Evolutionary conservation across 2,797 vertebrate species (phyloP).

Genomic region (Girardinus metallicus): DNA sequence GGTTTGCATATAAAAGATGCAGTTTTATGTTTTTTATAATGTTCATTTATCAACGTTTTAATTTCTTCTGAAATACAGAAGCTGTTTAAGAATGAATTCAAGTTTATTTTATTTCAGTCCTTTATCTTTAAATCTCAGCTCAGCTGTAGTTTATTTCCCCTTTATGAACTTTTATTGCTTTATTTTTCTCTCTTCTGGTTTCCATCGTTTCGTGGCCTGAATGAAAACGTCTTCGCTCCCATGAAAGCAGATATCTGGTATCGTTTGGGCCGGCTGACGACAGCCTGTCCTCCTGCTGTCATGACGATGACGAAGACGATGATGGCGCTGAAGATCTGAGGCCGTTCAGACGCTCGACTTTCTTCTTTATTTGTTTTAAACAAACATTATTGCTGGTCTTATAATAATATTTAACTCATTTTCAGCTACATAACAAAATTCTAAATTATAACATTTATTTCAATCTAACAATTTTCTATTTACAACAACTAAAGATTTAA

Average conservation of each 20-base stretch:
- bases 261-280: constrained; percentile 44
- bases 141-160: not conserved
- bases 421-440: too few relatives aligned
- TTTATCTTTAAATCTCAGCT: not conserved
- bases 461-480: not conserved
- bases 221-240: constrained; percentile 2
- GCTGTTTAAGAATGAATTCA: not conserved
- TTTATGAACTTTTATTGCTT: not conserved
- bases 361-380: not conserved
- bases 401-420: too few relatives aligned
- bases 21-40: not conserved
- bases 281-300: constrained; percentile 26
- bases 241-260: constrained; percentile 37
- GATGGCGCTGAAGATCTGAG: not conserved
- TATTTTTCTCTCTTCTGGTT: not conserved
- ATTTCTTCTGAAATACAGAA: not conserved
- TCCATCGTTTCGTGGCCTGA: not conserved
- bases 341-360: not conserved
- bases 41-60: accelerated
- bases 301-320: not conserved
- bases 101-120: not conserved
- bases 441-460: too few relatives aligned
- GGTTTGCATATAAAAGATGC: not conserved
- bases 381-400: not conserved
- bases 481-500: too few relatives aligned